Evolutionary conservation across 2,113 vertebrate genomes (phyloP).

Genomic region (Puffinus mauretanicus): DNA sequence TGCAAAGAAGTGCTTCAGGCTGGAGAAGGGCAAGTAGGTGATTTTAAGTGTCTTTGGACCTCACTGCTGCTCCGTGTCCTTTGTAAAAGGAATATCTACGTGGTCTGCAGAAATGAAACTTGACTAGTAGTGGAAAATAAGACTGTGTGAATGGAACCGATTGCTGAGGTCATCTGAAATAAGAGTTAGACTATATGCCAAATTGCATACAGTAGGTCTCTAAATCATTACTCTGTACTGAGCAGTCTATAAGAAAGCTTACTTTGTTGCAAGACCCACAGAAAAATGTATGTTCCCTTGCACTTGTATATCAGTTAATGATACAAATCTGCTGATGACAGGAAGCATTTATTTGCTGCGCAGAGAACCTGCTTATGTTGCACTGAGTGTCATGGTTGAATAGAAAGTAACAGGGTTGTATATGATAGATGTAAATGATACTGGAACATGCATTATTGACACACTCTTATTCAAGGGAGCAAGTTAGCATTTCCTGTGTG

Average conservation of each 20-base stretch:
- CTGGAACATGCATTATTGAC: background rate
- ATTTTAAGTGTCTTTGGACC: background rate
- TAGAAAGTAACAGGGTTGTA: background rate
- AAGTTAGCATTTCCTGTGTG: accelerated
- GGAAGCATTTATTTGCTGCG: background rate
- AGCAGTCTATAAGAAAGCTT: background rate
- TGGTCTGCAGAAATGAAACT: background rate
- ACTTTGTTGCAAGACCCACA: background rate
- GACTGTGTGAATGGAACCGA: background rate
- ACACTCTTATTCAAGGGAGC: background rate
- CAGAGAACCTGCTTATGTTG: background rate
- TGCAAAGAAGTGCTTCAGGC: background rate
- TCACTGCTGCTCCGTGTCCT: background rate
- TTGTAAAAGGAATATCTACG: background rate
- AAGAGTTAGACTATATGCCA: background rate
- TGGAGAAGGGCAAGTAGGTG: background rate
- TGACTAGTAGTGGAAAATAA: background rate
- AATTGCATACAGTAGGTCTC: background rate
- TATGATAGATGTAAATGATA: background rate
- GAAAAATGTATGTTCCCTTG: background rate
- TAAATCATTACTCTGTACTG: background rate
- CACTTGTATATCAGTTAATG: background rate
- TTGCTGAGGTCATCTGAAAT: background rate
- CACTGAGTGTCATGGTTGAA: background rate
- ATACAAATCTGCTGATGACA: background rate